Evolutionary conservation across 2,113 vertebrate species (phyloP), one percentile per base, ranked within the genome.

Genomic region (Lichenostomus cassidix): DNA sequence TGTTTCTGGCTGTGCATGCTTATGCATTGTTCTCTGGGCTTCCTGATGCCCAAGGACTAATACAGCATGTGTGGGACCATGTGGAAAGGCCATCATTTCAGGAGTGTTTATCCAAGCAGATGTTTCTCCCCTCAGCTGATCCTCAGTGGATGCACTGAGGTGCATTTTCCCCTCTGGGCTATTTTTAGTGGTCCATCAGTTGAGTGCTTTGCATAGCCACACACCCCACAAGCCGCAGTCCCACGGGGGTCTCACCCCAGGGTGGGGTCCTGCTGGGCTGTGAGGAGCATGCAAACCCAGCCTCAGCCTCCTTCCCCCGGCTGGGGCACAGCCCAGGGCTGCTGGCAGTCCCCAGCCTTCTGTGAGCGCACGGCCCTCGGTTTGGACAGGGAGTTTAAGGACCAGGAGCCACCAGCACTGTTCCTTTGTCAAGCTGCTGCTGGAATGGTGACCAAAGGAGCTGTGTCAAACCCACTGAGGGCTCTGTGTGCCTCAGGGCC

Each of bases 91-190:
- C 39, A 68, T 91, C 18, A 16, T 29, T 71, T 52, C 0, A 0
- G 25, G 46, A 56, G 24, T 25, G 28, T 75, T 92, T 42, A 16
- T 44, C 60, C 31, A 6, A 46, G 68, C 82, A 70, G 82, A 27
- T 49, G 89, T 90, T 93, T 90, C 68, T 81, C 64, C 71, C 64
- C 55, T 92, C 78, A 56, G 77, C 67, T 50, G 58, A 28, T 56
- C 23, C 3, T 5, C 14, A 18, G 17, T n/a, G 58, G 65, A 75
- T 47, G 33, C 8, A 23, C 29, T 23, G 83, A 71, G 53, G 24
- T 79, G 67, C 42, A 44, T 82, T 64, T 81, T 64, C 33, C 37
- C 14, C 67, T 79, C n/a, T 60, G 55, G 50, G 29, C 50, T 76
- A 11, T 78, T 31, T 77, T 64, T 69, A 64, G 64, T 7, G 12